phyloP scores from a whole-genome alignment of 2,797 vertebrate genomes.

The Acrossocheilus wenchowensis region DNA sequence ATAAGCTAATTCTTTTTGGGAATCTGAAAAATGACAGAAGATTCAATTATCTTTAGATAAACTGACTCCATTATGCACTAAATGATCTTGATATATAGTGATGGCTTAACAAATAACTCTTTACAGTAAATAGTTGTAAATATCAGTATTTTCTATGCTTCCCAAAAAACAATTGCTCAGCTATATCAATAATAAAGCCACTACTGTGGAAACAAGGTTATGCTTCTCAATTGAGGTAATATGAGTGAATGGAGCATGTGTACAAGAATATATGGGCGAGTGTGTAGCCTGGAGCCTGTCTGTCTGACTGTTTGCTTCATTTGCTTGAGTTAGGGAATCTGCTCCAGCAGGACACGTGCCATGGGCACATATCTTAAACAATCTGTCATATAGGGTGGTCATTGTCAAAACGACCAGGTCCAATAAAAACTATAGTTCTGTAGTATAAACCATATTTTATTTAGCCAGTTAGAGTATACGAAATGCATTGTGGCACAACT shows the following conservation, averaged over 20 bases:
- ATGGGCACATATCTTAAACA: constrained; percentile 57
- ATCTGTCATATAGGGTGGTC: constrained; percentile 58
- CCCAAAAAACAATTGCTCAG: neutral
- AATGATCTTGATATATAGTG: neutral
- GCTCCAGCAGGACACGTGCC: constrained; percentile 58
- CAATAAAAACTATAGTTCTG: neutral
- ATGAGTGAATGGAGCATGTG: constrained; percentile 23
- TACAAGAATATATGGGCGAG: constrained; percentile 7
- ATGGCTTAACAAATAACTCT: neutral
- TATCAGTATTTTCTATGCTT: constrained; percentile 11
- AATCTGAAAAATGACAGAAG: neutral
- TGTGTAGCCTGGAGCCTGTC: constrained; percentile 31
- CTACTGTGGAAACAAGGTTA: constrained; percentile 28
- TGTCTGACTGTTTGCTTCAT: constrained; percentile 28
- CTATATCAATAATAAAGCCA: constrained; percentile 13
- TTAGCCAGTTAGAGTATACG: neutral
- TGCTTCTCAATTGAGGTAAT: constrained; percentile 12
- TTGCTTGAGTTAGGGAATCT: constrained; percentile 36
- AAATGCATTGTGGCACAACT: neutral
- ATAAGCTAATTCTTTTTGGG: neutral
- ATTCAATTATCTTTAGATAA: neutral
- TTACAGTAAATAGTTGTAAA: constrained; percentile 7
- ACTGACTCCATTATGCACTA: neutral
- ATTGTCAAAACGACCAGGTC: constrained; percentile 42
- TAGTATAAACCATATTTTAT: neutral